phyloP scores from a whole-genome alignment of 2,113 vertebrate species.

The Prionailurus bengalensis region DNA sequence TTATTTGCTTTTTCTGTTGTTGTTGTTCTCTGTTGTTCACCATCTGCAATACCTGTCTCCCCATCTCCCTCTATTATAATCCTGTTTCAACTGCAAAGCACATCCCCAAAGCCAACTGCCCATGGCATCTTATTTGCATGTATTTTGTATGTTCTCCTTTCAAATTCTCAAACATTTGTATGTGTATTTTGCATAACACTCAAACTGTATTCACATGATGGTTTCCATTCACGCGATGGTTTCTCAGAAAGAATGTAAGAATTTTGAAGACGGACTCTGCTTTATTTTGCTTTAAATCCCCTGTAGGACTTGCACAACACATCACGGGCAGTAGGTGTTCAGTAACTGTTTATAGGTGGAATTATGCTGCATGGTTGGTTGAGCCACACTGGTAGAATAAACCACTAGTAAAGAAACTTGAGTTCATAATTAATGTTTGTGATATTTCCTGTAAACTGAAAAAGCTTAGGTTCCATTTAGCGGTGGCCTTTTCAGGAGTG shows the following conservation, averaged over 20 bases:
- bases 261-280: background rate
- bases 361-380: background rate
- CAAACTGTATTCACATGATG: background rate
- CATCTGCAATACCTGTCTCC: background rate
- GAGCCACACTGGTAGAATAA: background rate
- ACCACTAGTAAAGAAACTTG: background rate
- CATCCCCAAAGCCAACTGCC: background rate
- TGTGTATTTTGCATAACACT: background rate
- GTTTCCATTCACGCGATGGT: background rate
- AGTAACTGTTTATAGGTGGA: background rate
- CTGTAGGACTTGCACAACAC: background rate
- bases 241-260: background rate
- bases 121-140: background rate
- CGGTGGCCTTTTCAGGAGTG: conserved; percentile 57
- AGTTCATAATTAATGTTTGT: conserved; percentile 45
- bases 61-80: background rate
- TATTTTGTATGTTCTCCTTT: background rate
- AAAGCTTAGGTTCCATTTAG: conserved; percentile 47
- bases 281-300: background rate
- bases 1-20: background rate
- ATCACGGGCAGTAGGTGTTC: background rate
- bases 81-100: background rate
- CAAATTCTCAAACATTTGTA: background rate
- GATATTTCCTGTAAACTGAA: conserved; percentile 41
- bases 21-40: background rate